Conservation (phyloP, 2,888 invertebrate genomes). For the Holacanthella duospinosa region DNA sequence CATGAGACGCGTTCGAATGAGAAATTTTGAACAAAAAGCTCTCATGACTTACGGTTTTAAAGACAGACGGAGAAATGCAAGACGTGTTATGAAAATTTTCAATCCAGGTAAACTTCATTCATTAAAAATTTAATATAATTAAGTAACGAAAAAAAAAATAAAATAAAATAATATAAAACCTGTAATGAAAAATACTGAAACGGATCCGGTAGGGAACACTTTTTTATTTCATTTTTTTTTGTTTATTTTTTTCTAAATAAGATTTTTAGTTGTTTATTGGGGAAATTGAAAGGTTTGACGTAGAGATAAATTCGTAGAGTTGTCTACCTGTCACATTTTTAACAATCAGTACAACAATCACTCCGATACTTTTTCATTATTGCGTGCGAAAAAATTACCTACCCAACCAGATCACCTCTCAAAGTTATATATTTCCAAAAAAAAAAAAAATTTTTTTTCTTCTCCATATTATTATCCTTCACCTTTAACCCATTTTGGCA, state of each 20-base stretch:
- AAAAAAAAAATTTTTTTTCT: not conserved
- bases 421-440: no score
- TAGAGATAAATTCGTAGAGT: not conserved
- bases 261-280: not conserved
- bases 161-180: no score
- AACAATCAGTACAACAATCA: no score
- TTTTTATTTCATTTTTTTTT: no score
- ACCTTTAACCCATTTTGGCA: not conserved
- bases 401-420: no score
- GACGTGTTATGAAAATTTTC: not conserved
- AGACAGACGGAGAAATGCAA: not conserved
- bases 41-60: not conserved
- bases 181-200: not conserved
- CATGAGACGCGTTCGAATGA: conserved; percentile 32
- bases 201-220: no score
- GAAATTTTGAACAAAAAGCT: conserved; percentile 16
- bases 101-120: not conserved
- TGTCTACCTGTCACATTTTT: not conserved
- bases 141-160: no score
- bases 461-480: no score
- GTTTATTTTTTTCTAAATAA: no score
- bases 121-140: no score
- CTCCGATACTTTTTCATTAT: not conserved
- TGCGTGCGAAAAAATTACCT: no score
- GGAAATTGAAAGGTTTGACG: not conserved